Evolutionary conservation across 2,797 vertebrate genomes (phyloP), one percentile per base, ranked within the genome.

Genomic region (Cirrhinus mrigala): DNA sequence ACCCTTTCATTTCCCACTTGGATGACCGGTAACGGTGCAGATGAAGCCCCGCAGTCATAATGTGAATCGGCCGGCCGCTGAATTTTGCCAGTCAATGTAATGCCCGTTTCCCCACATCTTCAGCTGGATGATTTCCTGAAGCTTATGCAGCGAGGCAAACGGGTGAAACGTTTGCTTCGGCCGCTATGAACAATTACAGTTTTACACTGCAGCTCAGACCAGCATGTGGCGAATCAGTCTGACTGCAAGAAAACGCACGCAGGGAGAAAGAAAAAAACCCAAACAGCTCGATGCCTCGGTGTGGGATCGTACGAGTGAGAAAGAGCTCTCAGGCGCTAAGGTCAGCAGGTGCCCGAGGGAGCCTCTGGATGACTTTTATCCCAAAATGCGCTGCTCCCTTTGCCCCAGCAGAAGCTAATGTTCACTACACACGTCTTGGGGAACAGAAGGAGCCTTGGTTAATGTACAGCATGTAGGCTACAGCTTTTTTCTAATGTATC

Each of bases 1-100:
- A 56, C 52, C 44, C 70, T 60, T 66, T 80, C 69, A 92, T 93
- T 94, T 91, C 92, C 88, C 92, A 90, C 92, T 92, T 91, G 92
- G 93, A 94, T 91, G 92, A 93, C 92, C 88, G 37, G 58, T 89
- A 79, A 88, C 88, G 84, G 90, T 85, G 87, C 46, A 87, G 71
- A 89, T 48, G 37, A 71, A 81, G 66, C 15, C 60, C 8, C 8
- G 75, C 22, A 64, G n/a, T 56, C 50, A 46, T 37, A n/a, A 79
- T 60, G 75, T 20, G 54, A 22, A 58, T 62, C 44, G 27, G 6
- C 77, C 9, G 22, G 54, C 83, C 27, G 16, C 68, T 27, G 68
- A 73, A 73, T 62, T 40, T 58, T 37, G 46, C 62, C 46, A 27
- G 62, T 76, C 58, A 33, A 33, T 9, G 1, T 64, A 75, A 75